Base-by-base conservation (phyloP, 1,140 invertebrate genomes). In the Penaeus chinensis region DNA sequence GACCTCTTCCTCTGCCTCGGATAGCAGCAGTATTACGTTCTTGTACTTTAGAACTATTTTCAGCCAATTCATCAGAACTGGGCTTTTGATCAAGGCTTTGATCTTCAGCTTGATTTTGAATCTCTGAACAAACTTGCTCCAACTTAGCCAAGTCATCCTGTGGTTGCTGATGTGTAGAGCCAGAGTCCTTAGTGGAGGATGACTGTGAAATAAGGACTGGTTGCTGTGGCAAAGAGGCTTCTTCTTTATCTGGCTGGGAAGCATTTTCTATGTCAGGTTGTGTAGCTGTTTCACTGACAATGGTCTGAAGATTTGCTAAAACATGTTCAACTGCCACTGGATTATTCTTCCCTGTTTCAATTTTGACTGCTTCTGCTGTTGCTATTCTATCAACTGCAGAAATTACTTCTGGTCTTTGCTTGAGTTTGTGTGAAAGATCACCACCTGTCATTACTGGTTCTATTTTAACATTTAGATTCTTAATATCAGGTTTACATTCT, bases 101-200 rank as follows among this genome's bases (percentile, higher is more conserved):
- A 16, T 88, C 42, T 61, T 88, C 76, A 65, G 61, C 84, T 66
- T 88, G 82, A 71, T 81, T 88, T 69, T 88, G 87, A 79, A 88
- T 88, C 61, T 88, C 87, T 37, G 82, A 88, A 69, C 87, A 88
- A 1, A 88, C 87, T 79, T 84, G 82, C 24, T 88, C 87, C 19
- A 88, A 47, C 47, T 80, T 84, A 4, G 87, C 87, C 24, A 88
- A 80, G 16, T 88, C 87, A 88, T 88, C 87, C 54, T 84, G 76
- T 18, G 82, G 87, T n/a, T 66, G 81, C 37, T 71, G 63, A 24
- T 76, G 77, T 71, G 32, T 61, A 24, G 47, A 83, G 24, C 37
- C 66, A 71, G 66, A 10, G 11, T n/a, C 7, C 61, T 80, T 84
- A 18, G 61, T 22, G 3, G 87, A 65, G 10, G 32, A 22, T 66